phyloP scores from a whole-genome alignment of 2,797 vertebrate species.

The Aselliscus stoliczkanus region DNA sequence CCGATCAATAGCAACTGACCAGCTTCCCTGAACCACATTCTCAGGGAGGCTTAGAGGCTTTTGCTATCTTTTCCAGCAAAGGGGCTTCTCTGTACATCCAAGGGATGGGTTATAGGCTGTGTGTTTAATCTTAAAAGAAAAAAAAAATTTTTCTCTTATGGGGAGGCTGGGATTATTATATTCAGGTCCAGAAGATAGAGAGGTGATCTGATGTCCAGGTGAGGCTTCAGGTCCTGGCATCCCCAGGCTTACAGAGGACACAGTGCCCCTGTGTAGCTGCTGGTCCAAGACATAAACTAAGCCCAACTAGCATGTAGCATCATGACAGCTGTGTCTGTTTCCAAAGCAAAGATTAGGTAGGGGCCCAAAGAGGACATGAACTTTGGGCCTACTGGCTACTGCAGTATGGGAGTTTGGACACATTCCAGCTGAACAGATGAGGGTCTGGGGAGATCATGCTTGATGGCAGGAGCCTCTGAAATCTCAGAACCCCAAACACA shows the following conservation, averaged over 20 bases:
- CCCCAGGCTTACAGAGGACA: not conserved
- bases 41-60: not conserved
- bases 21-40: not conserved
- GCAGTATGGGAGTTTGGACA: accelerated
- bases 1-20: not conserved
- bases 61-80: not conserved
- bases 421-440: not conserved
- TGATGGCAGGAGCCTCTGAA: not conserved
- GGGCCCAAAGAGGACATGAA: not conserved
- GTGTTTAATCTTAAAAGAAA: not conserved
- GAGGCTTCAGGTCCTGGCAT: not conserved
- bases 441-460: not conserved
- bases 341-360: not conserved
- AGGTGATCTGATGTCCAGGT: not conserved
- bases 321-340: not conserved
- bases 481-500: not conserved
- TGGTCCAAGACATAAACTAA: not conserved
- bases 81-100: not conserved
- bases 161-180: not conserved
- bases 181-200: not conserved
- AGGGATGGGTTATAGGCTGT: not conserved
- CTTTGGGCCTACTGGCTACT: not conserved
- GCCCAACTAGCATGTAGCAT: no score
- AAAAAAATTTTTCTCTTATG: not conserved
- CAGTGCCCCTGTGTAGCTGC: accelerated